Base-by-base conservation (phyloP, 2,888 invertebrate genomes). In the Caenorhabditis doughertyi region DNA sequence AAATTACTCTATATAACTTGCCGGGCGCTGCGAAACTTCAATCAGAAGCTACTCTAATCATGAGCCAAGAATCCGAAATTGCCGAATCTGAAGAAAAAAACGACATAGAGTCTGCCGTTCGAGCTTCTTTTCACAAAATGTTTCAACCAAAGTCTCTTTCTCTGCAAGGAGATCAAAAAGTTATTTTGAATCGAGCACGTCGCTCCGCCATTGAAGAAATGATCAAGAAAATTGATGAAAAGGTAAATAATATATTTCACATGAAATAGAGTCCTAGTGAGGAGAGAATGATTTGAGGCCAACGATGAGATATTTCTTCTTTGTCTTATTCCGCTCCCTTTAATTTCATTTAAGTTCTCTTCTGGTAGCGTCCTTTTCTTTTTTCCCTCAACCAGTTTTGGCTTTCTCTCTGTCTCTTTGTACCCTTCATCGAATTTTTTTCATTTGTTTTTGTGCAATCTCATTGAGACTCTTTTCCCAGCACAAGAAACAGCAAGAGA, bases 361-460 rank as follows among this genome's bases (percentile, higher is more conserved):
- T 60, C 29, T 32, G 21, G 32, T 23, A 35, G n/a, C n/a, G n/a
- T n/a, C 23, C 25, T 51, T 18, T 60, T 11, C 42, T 11, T 56
- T 21, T 42, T 60, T 72, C 29, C 25, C 16, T 23, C 25, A 49
- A 51, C 56, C 49, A 23, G 56, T 62, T 72, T 53, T 29, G 42
- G 51, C 16, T 5, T 35, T 51, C 13, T 49, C 9, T 55, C 44
- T 39, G 13, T 29, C 42, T 60, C 60, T 60, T 18, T 42, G 25
- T 47, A 39, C 42, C 39, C 47, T 32, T 51, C 49, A n/a, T 42
- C 13, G 51, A n/a, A 25, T 47, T 27, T 18, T 29, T 60, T 39
- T 39, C 55, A 44, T 56, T 77, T 62, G 70, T 60, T 42, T 44
- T 77, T 39, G 39, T 68, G 35, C 67, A 67, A 67, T 77, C 58